Evolutionary conservation across 2,888 invertebrate species (phyloP), one percentile per base, ranked within the genome.

Genomic region (Cheiracanthium punctorium): DNA sequence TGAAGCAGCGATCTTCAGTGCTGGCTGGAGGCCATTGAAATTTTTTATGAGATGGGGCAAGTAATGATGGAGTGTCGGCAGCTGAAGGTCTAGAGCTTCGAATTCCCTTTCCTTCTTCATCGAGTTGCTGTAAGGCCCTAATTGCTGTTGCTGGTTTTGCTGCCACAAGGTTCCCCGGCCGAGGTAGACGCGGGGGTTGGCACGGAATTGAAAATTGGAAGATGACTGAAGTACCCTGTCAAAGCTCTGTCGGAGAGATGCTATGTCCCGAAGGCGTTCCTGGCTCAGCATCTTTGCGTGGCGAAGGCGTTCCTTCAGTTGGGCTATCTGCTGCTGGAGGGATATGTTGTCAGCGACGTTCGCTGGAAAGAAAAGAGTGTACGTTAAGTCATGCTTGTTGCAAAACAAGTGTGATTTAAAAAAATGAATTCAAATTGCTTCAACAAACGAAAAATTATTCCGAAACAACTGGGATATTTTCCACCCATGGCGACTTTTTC

Each of bases 11-110:
- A 96, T 93, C 89, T 95, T 93, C 91, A 95, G 95, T 10, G 95
- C 95, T 0, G 97, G 96, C 81, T 94, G 93, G 77, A 97, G 92
- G 90, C 96, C 96, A 88, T 94, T 93, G 0, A 95, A 95, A 91
- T 96, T 95, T 88, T 95, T 95, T 89, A 96, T 93, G 58, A 98
- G 93, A 92, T 98, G 97, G 0, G 97, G 97, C 90, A 98, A 93
- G 91, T 97, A 96, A 91, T 96, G 95, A 91, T 95, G 96, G 82
- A 96, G 94, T 88, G 96, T 95, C 0, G 97, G 96, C 82, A 95
- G 92, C 86, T 95, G 94, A 65, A 96, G 89, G 29, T 88, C 88
- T 52, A 87, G n/a, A 12, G 65, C 72, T 14, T 81, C 80, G 10
- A 67, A 64, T 1, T 80, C 75, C 2, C 65, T 64, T 4, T 77